Evolutionary conservation across 2,797 vertebrate genomes (phyloP).

Genomic region (Trematomus bernacchii): DNA sequence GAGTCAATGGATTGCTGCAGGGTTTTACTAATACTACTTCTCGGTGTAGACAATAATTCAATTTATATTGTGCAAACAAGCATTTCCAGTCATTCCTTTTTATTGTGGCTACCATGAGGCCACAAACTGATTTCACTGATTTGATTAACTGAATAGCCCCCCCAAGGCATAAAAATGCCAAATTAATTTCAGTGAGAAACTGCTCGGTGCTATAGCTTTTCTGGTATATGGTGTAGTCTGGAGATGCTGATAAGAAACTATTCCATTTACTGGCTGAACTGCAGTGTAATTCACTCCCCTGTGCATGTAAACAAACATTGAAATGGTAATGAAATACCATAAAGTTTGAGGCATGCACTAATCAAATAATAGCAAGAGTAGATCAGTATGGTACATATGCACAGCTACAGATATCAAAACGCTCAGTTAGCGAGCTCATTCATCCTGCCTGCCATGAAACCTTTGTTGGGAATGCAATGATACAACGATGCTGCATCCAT

Average conservation of each 20-base stretch:
- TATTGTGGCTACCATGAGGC: conserved; percentile 60
- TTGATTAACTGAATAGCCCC: conserved; percentile 80
- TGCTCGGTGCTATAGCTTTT: conserved; percentile 54
- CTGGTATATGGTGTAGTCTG: conserved; percentile 64
- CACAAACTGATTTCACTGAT: conserved; percentile 76
- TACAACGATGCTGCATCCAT: conserved; percentile 76
- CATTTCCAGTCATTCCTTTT: conserved; percentile 75
- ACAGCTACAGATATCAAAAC: conserved; percentile 56
- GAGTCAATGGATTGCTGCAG: conserved; percentile 1
- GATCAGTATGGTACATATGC: conserved; percentile 52
- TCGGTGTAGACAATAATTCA: conserved; percentile 60
- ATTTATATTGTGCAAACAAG: conserved; percentile 65
- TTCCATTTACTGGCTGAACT: conserved; percentile 68
- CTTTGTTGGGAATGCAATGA: conserved; percentile 65
- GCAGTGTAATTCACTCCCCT: conserved; percentile 76
- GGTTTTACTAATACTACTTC: conserved; percentile 39
- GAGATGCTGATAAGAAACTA: conserved; percentile 75
- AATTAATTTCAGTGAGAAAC: conserved; percentile 76
- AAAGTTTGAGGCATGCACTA: conserved; percentile 64
- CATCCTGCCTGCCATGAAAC: conserved; percentile 72
- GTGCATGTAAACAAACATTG: conserved; percentile 76
- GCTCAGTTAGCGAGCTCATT: conserved; percentile 66
- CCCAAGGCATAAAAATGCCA: conserved; percentile 67
- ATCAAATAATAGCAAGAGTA: conserved; percentile 69
- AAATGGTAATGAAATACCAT: conserved; percentile 78